Percentiles rank a stretch among this genome's conserved stretches.
phyloP scores from a whole-genome alignment of 2,797 vertebrate genomes.

The Rhabdophis nuchalis region DNA sequence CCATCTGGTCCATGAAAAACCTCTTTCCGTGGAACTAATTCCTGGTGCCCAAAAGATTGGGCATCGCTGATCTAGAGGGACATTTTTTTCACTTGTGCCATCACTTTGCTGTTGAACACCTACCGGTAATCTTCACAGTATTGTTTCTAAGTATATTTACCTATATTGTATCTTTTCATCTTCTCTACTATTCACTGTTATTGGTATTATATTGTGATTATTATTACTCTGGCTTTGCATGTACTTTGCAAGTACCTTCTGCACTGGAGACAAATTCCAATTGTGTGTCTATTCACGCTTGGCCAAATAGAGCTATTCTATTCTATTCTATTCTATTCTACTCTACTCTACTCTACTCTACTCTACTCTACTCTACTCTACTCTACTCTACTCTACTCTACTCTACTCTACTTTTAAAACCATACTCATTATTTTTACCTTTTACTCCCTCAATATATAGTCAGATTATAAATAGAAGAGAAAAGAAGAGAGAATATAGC shows the following conservation, averaged over 20 bases:
- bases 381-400: no score
- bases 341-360: rapidly evolving
- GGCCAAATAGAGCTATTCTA: not conserved
- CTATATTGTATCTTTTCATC: not conserved
- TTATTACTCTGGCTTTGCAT: not conserved
- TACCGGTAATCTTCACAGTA: not conserved
- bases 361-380: no score
- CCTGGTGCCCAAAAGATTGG: no score
- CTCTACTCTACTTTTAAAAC: not conserved
- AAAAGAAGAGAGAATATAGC: not conserved
- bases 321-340: no score
- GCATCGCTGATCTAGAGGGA: not conserved
- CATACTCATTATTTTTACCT: not conserved
- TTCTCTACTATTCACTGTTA: not conserved
- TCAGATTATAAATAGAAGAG: not conserved
- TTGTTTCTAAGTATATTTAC: not conserved
- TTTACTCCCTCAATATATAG: not conserved
- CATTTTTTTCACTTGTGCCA: not conserved
- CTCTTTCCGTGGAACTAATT: no score
- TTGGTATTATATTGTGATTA: not conserved
- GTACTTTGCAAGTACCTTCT: not conserved
- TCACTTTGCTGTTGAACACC: not conserved
- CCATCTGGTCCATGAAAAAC: not conserved
- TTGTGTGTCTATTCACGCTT: not conserved
- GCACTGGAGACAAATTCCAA: not conserved